Evolutionary conservation across 2,113 vertebrate genomes (phyloP).

Genomic region (Empidonax alnorum): DNA sequence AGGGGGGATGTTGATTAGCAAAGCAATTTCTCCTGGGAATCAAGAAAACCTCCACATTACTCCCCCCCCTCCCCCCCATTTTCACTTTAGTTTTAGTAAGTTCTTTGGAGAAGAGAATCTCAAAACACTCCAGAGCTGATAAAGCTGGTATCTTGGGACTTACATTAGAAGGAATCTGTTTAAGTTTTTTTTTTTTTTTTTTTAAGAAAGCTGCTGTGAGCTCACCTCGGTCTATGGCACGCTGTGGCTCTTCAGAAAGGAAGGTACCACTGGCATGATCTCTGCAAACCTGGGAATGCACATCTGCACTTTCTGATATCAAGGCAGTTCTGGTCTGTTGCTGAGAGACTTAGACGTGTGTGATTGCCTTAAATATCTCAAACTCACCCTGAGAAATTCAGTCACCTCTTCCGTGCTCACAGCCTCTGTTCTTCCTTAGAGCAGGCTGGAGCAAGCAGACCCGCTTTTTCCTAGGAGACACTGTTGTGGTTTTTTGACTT

Average conservation of each 20-base stretch:
- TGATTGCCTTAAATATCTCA: not conserved
- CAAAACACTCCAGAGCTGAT: not conserved
- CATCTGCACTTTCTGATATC: fast-evolving
- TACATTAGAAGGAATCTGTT: not conserved
- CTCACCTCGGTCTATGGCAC: not conserved
- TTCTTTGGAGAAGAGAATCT: not conserved
- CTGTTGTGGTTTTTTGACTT: not conserved
- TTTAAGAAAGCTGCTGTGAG: not conserved
- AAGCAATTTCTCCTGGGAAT: not conserved
- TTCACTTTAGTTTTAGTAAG: not conserved
- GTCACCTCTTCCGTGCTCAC: not conserved
- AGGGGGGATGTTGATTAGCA: not conserved
- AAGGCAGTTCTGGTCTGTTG: not conserved
- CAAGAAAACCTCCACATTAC: not conserved
- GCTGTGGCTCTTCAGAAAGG: not conserved
- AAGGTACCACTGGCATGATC: fast-evolving
- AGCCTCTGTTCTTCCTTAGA: not conserved
- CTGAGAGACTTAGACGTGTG: not conserved
- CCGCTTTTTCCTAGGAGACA: not conserved
- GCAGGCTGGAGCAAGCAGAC: not conserved
- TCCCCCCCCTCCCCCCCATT: not conserved
- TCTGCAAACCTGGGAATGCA: not conserved
- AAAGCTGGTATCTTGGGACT: not conserved
- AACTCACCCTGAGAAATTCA: not conserved
- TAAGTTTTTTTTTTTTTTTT: not conserved